Evolutionary conservation across 1,140 invertebrate species (phyloP), one percentile per base, ranked within the genome.

Genomic region (Conopomorpha cramerella): DNA sequence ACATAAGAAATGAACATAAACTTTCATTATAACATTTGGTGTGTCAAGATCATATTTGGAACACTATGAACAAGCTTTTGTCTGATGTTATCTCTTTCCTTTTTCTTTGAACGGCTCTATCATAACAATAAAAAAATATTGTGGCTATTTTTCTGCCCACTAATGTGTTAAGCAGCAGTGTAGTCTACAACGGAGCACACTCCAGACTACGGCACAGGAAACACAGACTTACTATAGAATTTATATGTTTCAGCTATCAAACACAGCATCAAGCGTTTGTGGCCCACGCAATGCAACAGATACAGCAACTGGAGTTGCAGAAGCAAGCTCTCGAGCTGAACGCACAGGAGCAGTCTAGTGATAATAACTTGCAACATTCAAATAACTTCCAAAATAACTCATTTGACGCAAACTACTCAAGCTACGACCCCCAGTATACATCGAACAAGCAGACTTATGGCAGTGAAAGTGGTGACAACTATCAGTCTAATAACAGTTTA

Each of bases 181-280:
- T n/a, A n/a, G n/a, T n/a, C n/a, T n/a, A n/a, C n/a, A n/a, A n/a
- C n/a, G n/a, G n/a, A n/a, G n/a, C n/a, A n/a, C n/a, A n/a, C n/a
- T n/a, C n/a, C n/a, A n/a, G n/a, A n/a, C n/a, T n/a, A n/a, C n/a
- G n/a, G n/a, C n/a, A n/a, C n/a, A n/a, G n/a, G n/a, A n/a, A n/a
- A n/a, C n/a, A n/a, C n/a, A n/a, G n/a, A n/a, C n/a, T n/a, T n/a
- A n/a, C n/a, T n/a, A n/a, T n/a, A n/a, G n/a, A n/a, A n/a, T n/a
- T n/a, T n/a, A n/a, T n/a, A n/a, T 36, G 23, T 49, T 68, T 36
- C 54, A 81, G 86, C 51, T 92, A 91, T 60, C 91, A 96, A 77
- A 87, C 90, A 26, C 95, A 98, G 57, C 95, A 99, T 80, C 90
- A 96, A 73, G 91, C 95, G 3, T 99, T 96, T 70, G 88, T 95